Base-by-base conservation (phyloP, 2,113 vertebrate genomes). In the Odobenus rosmarus region DNA sequence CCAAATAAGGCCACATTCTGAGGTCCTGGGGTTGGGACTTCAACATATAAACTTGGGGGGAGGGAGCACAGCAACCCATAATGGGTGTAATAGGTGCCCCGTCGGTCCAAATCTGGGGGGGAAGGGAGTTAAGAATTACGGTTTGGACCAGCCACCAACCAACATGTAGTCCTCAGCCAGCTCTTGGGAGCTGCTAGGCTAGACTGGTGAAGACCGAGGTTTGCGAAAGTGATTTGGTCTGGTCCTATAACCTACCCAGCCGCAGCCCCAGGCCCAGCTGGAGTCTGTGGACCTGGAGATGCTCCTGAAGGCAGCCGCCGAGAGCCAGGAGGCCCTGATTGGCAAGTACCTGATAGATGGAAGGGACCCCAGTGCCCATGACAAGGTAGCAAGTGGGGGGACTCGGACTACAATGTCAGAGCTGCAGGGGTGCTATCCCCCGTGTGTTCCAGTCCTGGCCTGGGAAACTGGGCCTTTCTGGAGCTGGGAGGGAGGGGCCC, bases 321-420 rank as follows among this genome's bases (percentile, higher is more conserved):
- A 99, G 59, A 99, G 99, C 97, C 99, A 99, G 93, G 94, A 99
- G 31, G 93, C 96, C 1, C 62, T 99, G 94, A 98, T 99, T 92
- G 98, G 99, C 94, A 99, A 99, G 94, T 99, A 98, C 97, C 98
- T 99, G 95, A 61, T 33, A 0, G 99, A 99, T 0, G 98, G 99
- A 93, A 99, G 99, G 89, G 97, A 99, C 96, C 98, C 99, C 23
- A 98, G 99, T 2, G 98, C 95, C 4, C 97, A 96, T 0, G 99
- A 99, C 98, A 98, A 99, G 46, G 99, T 99, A 92, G 51, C 0
- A 0, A 2, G 14, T 31, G 28, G 0, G 3, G 28, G 0, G 0
- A 21, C 39, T 7, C 1, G 2, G 61, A 61, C 6, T 31, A n/a
- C 49, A 46, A 51, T 15, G 21, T 28, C 42, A 5, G 7, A 15